Evolutionary conservation across 2,113 vertebrate species (phyloP), one percentile per base, ranked within the genome.

Genomic region (Pavo muticus): DNA sequence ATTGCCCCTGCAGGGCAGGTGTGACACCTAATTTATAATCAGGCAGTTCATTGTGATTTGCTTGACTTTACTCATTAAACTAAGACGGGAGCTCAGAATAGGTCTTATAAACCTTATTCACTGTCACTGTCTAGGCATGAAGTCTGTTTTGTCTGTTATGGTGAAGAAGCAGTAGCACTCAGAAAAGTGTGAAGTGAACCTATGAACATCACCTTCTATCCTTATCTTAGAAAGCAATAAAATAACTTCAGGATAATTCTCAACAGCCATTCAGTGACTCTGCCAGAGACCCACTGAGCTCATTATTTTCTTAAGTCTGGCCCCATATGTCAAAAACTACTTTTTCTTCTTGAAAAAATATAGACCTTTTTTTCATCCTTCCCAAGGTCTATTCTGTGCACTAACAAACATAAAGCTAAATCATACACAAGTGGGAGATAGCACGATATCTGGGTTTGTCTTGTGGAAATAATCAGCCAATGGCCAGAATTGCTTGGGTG

Each of bases 381-480:
- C 59, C 79, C 74, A 65, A 90, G 59, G 24, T 69, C 40, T 44
- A 42, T 80, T 56, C 14, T 25, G 24, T 63, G 48, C 30, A 23
- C 16, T 16, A 35, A 16, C 20, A 56, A 35, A 16, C 20, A 56
- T 44, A 72, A 79, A 81, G 9, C 8, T 37, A 50, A 88, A 57
- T 32, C 13, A 10, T 32, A 13, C 50, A 37, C 29, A 7, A 83
- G 25, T 23, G 32, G 39, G 50, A 79, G 47, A 65, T 35, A 20
- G 10, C 21, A 32, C n/a, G 45, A 75, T 67, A 77, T 24, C 48
- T 27, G 32, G 4, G 16, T 61, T 5, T 47, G 93, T 56, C 86
- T 84, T 47, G 40, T 44, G 84, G 79, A 77, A 37, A 48, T 61
- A 94, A 94, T 94, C 88, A 97, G n/a, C 48, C 82, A 88, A 18